A percentile compares a stretch with the other conserved stretches of the same genome.
Conservation (phyloP, 2,797 vertebrate species). For the Rhadinocentrus ornatus region DNA sequence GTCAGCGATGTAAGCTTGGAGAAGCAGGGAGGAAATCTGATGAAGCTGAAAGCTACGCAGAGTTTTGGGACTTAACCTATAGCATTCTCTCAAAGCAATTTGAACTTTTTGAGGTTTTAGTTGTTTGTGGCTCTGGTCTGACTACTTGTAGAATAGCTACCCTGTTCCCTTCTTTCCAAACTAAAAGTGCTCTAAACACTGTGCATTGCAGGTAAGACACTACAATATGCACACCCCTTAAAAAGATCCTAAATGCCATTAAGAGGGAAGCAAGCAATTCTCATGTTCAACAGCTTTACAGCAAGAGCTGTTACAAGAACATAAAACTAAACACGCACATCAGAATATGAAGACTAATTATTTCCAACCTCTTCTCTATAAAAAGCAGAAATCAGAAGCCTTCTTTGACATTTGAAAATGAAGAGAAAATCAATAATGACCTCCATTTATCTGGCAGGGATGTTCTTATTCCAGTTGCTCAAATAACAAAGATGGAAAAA, state of each 20-base stretch:
- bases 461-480: constrained; percentile 59
- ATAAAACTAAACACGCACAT: constrained; percentile 5
- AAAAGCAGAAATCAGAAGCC: constrained; percentile 36
- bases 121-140: neutral
- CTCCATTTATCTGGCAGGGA: constrained; percentile 68
- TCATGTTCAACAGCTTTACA: neutral
- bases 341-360: constrained; percentile 18
- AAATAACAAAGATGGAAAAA: constrained; percentile 60
- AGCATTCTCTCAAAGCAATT: neutral
- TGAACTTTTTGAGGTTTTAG: neutral
- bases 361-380: constrained; percentile 31
- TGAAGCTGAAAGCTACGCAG: neutral
- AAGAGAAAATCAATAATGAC: constrained; percentile 69
- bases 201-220: neutral
- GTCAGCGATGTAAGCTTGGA: neutral
- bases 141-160: neutral
- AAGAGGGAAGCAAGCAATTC: neutral
- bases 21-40: neutral
- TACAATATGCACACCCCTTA: neutral
- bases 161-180: neutral
- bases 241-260: neutral
- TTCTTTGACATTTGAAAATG: constrained; percentile 68
- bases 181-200: neutral
- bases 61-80: neutral
- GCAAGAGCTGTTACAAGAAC: neutral